Evolutionary conservation across 2,113 vertebrate species (phyloP).

Genomic region (Malurus alboscapulatus): DNA sequence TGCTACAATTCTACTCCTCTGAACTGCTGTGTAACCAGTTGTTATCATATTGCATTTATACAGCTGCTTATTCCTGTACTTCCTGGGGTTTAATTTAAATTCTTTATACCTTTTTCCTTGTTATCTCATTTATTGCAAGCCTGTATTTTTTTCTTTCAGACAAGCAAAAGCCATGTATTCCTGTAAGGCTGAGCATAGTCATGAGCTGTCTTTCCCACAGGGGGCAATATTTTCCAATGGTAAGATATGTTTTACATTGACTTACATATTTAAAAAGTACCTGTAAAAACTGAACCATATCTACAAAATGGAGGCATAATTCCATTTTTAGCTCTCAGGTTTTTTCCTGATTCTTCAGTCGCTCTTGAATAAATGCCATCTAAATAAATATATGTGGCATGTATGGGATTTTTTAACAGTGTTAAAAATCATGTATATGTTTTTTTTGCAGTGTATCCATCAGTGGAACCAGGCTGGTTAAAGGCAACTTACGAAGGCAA

Average conservation of each 20-base stretch:
- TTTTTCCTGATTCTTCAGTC: background rate
- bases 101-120: background rate
- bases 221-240: conserved; percentile 93
- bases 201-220: conserved; percentile 96
- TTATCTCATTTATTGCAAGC: background rate
- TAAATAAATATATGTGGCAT: background rate
- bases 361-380: background rate
- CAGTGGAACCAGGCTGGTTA: conserved; percentile 94
- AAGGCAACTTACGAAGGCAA: conserved; percentile 92
- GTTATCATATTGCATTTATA: background rate
- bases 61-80: background rate
- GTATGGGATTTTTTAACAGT: background rate
- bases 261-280: background rate
- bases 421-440: background rate
- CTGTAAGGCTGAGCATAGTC: conserved; percentile 94
- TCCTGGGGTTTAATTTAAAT: background rate
- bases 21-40: background rate
- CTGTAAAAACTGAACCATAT: background rate
- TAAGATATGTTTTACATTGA: conserved; percentile 61
- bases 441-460: conserved; percentile 83
- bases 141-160: conserved; percentile 68
- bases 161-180: conserved; percentile 96
- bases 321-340: background rate
- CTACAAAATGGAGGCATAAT: background rate
- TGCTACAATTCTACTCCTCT: background rate